Evolutionary conservation across 2,113 vertebrate genomes (phyloP).

Genomic region (Azemiops feae): DNA sequence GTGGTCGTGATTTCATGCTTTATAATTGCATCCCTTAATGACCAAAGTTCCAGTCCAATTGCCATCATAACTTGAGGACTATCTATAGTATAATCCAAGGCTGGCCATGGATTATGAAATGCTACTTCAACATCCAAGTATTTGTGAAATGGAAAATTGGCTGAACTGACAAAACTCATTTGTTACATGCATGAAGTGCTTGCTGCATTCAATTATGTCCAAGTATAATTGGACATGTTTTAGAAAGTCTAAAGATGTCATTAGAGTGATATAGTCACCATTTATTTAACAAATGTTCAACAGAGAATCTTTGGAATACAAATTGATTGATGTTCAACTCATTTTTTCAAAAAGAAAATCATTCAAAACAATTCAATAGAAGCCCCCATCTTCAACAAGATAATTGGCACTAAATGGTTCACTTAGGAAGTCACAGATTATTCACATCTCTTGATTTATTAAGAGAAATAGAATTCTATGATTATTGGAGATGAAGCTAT

Average conservation of each 20-base stretch:
- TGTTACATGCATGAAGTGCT: neutral
- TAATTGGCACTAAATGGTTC: neutral
- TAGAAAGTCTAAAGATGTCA: rapidly evolving
- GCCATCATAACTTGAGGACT: too few species aligned
- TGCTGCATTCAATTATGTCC: neutral
- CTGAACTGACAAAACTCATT: neutral
- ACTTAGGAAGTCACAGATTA: neutral
- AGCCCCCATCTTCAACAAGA: neutral
- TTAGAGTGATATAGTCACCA: neutral
- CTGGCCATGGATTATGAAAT: neutral
- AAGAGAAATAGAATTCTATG: neutral
- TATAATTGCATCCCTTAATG: too few species aligned
- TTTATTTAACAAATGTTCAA: neutral
- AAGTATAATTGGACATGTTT: neutral
- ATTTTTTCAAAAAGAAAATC: neutral
- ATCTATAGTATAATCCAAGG: too few species aligned
- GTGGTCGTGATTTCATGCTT: too few species aligned
- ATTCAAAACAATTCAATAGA: neutral
- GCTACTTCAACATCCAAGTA: neutral
- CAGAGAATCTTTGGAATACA: slow-evolving; percentile 4
- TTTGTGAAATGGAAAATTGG: neutral
- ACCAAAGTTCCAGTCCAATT: too few species aligned
- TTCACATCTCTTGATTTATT: neutral
- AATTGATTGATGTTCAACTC: neutral
- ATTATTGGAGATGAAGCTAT: neutral